Evolutionary conservation across 2,113 vertebrate species (phyloP).

Genomic region (Gnathonemus longibarbis): DNA sequence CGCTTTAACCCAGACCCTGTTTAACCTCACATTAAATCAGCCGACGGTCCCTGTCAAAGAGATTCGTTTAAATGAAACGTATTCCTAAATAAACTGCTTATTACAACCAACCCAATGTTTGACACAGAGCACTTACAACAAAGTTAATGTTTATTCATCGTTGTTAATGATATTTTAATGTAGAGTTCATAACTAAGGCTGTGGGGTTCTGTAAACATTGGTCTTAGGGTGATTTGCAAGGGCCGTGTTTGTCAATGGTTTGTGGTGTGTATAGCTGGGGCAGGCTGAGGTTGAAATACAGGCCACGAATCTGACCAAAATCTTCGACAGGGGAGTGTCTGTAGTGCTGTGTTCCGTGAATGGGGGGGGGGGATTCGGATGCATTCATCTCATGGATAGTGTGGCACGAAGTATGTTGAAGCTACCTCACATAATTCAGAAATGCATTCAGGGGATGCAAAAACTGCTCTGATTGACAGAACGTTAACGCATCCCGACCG

Average conservation of each 20-base stretch:
- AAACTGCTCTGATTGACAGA: not conserved
- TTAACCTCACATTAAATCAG: not conserved
- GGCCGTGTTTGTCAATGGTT: not conserved
- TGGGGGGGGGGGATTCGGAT: not conserved
- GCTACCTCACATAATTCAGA: not conserved
- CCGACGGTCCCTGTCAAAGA: not conserved
- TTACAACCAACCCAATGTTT: not conserved
- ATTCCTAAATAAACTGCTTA: not conserved
- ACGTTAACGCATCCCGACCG: not conserved
- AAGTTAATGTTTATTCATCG: not conserved
- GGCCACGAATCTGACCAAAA: not conserved
- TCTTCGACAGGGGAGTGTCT: not conserved
- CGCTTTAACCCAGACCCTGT: not conserved
- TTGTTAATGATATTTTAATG: not conserved
- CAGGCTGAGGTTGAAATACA: not conserved
- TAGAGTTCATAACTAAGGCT: not conserved
- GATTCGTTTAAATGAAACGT: not conserved
- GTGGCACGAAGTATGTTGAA: not conserved
- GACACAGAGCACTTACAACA: not conserved
- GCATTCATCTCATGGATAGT: not conserved
- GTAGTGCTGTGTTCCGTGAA: not conserved
- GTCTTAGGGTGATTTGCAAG: not conserved
- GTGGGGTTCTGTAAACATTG: not conserved
- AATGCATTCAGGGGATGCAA: not conserved
- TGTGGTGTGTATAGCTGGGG: not conserved